Conservation (phyloP, 2,797 vertebrate genomes). For the Zenarchopterus dispar region DNA sequence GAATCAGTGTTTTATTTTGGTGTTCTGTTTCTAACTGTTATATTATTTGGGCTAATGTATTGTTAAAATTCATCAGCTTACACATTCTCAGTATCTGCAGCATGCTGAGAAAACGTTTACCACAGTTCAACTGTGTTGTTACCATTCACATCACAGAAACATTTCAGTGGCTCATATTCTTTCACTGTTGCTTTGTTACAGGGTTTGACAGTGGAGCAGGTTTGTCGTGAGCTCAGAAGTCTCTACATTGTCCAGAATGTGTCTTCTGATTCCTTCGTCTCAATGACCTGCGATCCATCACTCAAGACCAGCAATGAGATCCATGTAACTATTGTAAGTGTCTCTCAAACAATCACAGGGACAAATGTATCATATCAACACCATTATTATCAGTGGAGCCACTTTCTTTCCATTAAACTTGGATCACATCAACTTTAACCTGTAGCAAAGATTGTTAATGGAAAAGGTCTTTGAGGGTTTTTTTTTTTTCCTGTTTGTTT, state of each 20-base stretch:
- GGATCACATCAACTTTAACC: too few relatives aligned
- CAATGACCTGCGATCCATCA: constrained; percentile 88
- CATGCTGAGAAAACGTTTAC: too few relatives aligned
- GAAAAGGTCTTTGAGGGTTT: too few relatives aligned
- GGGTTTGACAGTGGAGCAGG: constrained; percentile 90
- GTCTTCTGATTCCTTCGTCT: constrained; percentile 87
- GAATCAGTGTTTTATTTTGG: neutral
- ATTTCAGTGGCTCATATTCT: neutral
- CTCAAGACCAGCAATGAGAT: constrained; percentile 87
- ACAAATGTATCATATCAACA: neutral
- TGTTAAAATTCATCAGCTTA: too few relatives aligned
- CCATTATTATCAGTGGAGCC: too few relatives aligned
- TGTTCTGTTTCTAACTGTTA: neutral
- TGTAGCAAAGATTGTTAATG: too few relatives aligned
- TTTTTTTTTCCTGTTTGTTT: too few relatives aligned
- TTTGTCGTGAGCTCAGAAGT: constrained; percentile 88
- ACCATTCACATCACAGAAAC: too few relatives aligned
- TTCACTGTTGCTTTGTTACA: constrained; percentile 47
- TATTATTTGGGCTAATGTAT: too few relatives aligned
- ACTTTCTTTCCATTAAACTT: too few relatives aligned
- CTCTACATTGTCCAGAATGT: constrained; percentile 87
- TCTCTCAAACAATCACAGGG: neutral
- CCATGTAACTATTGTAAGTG: constrained; percentile 90
- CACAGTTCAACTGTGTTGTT: too few relatives aligned
- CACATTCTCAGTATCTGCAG: too few relatives aligned